Base-by-base conservation (phyloP, 1,140 invertebrate genomes). In the Plodia interpunctella region DNA sequence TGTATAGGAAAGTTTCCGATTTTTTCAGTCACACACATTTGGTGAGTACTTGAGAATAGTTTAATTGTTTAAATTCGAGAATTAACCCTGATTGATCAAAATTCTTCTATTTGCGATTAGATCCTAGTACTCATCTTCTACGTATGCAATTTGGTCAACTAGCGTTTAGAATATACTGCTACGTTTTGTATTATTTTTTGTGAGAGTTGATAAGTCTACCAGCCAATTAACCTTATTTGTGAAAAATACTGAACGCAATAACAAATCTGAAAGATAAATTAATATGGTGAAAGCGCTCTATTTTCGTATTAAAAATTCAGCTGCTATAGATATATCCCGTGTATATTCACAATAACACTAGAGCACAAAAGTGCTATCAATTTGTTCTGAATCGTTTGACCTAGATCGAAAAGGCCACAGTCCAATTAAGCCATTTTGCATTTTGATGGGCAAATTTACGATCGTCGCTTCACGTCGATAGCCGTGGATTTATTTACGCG, bases 341-440 rank as follows among this genome's bases (percentile, higher is more conserved):
- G 59, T 66, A 70, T 72, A 73, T 74, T 59, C 61, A 61, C 64
- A 66, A 73, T 66, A 75, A 75, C 68, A 65, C 62, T 53, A 66
- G 58, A 59, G 59, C 53, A 65, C 74, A 82, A 80, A 83, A 83
- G 72, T 78, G 76, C 78, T 75, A 84, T 83, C 79, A 85, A 84
- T 85, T 87, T 83, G 80, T 83, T 77, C 78, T 76, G 80, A 87
- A 83, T 73, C 82, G 78, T 83, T 83, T 83, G 83, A 82, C 85
- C 85, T 80, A 83, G 72, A 86, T 84, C 78, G 75, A 60, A 68
- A 75, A 83, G 82, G 85, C 80, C 76, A 83, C 80, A 78, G 77
- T 85, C 77, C 85, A 88, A 88, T 88, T 88, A 88, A 88, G 77
- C 77, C 81, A 85, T 88, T 88, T 86, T 86, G 85, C 85, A 88